Percentiles rank a stretch among this genome's conserved stretches.
These are phyloP conservation scores for Aphaenogaster ashmeadi DNA, from an alignment of 1,140 invertebrate species.

Conservation along the genomic window DNA sequence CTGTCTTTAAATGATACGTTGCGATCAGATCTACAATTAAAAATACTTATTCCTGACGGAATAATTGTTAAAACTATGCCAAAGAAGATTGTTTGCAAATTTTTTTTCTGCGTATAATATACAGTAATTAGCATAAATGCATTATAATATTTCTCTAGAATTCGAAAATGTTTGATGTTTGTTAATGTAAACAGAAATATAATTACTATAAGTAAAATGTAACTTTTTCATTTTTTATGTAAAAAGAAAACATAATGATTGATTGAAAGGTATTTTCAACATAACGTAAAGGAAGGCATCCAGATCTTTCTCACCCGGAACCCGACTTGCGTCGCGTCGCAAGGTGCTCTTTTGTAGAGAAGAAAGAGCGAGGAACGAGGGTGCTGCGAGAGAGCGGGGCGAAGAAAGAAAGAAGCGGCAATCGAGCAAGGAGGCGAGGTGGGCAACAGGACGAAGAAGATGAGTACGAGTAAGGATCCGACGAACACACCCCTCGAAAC, in stretches of 20 bases:
- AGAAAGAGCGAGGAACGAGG: background rate
- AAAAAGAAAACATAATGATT: background rate
- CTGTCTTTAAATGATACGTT: constrained; percentile 2
- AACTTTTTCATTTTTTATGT: constrained; percentile 1
- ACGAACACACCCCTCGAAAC: constrained; percentile 77
- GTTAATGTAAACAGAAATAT: background rate
- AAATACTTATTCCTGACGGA: background rate
- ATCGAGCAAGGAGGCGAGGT: background rate
- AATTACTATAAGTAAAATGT: background rate
- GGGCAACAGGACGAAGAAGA: constrained; percentile 16
- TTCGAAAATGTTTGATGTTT: background rate
- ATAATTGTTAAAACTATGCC: constrained; percentile 4
- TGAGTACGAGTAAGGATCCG: constrained; percentile 61
- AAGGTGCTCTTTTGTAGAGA: constrained; percentile 22
- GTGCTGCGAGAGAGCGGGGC: background rate
- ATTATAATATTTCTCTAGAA: background rate
- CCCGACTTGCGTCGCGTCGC: constrained; percentile 21
- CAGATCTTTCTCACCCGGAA: constrained; percentile 35
- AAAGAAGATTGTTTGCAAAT: background rate
- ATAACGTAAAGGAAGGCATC: background rate
- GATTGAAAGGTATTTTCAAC: background rate
- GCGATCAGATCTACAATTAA: constrained; percentile 10
- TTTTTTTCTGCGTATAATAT: background rate
- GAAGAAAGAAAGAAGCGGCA: constrained; percentile 15
- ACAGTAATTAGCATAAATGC: background rate